A percentile compares a stretch with the other conserved stretches of the same genome.
phyloP scores from a whole-genome alignment of 2,888 invertebrate genomes.

The Tachina lurida region DNA sequence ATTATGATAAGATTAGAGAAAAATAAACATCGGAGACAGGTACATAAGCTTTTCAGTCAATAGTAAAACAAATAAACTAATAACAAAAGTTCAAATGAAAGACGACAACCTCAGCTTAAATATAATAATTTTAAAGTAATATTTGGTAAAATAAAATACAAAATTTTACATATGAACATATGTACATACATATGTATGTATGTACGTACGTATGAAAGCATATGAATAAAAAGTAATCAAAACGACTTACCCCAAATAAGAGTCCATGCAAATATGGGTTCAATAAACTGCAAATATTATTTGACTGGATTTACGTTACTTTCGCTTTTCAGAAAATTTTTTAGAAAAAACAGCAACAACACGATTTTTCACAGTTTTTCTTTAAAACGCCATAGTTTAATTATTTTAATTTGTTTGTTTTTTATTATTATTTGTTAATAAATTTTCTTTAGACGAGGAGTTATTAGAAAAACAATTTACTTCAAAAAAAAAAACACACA shows the following conservation, averaged over 20 bases:
- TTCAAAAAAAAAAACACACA: neutral
- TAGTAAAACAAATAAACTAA: constrained; percentile 43
- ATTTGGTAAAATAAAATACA: neutral
- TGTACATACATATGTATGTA: neutral
- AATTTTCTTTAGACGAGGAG: constrained; percentile 1
- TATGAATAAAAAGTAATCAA: neutral
- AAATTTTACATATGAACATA: neutral
- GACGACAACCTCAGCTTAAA: neutral
- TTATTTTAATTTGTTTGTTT: neutral
- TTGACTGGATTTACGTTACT: constrained; percentile 32
- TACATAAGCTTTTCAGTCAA: constrained; percentile 49
- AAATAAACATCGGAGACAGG: constrained; percentile 56
- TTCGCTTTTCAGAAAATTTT: constrained; percentile 31
- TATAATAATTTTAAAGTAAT: constrained; percentile 14
- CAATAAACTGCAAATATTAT: constrained; percentile 13
- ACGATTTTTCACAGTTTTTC: neutral
- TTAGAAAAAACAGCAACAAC: neutral
- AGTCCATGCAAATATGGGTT: constrained; percentile 10
- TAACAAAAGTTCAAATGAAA: constrained; percentile 39
- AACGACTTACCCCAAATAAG: constrained; percentile 32
- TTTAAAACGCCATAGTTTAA: neutral
- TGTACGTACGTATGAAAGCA: neutral
- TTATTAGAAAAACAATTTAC: constrained; percentile 2
- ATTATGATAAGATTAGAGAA: constrained; percentile 65
- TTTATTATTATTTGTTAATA: constrained; percentile 14